Percentiles rank a stretch among this genome's conserved stretches.
Conservation (phyloP, 1,140 invertebrate genomes). For the Brachionus sp. region DNA sequence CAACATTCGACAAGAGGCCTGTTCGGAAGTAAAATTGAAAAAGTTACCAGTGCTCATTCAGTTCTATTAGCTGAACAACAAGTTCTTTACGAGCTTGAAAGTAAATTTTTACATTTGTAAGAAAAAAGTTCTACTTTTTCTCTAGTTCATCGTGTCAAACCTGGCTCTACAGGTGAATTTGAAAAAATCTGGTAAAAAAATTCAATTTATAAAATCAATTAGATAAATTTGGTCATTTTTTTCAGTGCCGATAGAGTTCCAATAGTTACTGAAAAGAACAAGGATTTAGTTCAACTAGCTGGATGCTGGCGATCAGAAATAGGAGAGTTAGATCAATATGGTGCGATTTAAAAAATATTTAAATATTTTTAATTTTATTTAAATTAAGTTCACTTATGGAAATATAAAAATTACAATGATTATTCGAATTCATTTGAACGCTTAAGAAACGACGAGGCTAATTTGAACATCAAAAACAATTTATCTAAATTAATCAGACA, state of each 20-base stretch:
- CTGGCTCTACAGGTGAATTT: conserved; percentile 78
- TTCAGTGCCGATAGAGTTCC: conserved; percentile 74
- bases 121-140: conserved; percentile 45
- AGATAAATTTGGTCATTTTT: background rate
- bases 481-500: conserved; percentile 23
- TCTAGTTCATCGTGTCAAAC: conserved; percentile 79
- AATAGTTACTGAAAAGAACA: conserved; percentile 70
- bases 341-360: conserved; percentile 51
- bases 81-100: conserved; percentile 85
- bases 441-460: conserved; percentile 71
- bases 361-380: background rate
- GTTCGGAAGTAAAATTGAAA: conserved; percentile 70
- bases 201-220: background rate
- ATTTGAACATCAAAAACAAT: conserved; percentile 44
- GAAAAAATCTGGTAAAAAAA: conserved; percentile 78
- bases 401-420: conserved; percentile 80
- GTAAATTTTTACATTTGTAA: conserved; percentile 52
- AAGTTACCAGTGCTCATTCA: conserved; percentile 89
- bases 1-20: background rate
- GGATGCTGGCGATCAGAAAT: conserved; percentile 73
- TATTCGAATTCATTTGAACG: conserved; percentile 74
- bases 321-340: conserved; percentile 92
- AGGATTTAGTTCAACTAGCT: conserved; percentile 57
- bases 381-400: conserved; percentile 77
- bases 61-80: conserved; percentile 89